phyloP scores from a whole-genome alignment of 2,797 vertebrate genomes.

The Dendrocincla fuliginosa region DNA sequence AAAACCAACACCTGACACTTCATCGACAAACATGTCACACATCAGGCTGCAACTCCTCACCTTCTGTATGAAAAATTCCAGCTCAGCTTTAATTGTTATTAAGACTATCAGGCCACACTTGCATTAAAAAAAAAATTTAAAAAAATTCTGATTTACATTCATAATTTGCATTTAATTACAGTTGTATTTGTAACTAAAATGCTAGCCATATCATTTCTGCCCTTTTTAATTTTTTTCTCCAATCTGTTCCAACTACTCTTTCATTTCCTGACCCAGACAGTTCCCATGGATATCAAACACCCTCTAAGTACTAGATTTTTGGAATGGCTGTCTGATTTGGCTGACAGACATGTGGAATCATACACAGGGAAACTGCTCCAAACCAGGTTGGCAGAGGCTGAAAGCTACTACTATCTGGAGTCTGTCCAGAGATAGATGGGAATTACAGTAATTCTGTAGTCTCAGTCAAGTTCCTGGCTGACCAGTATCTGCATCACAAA shows the following conservation, averaged over 20 bases:
- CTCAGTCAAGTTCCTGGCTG: constrained; percentile 37
- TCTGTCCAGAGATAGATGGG: constrained; percentile 43
- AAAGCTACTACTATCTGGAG: constrained; percentile 38
- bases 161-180: neutral
- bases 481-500: constrained; percentile 53
- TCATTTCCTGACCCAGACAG: neutral
- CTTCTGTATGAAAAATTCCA: neutral
- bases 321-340: constrained; percentile 10
- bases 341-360: constrained; percentile 13
- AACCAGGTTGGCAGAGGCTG: constrained; percentile 43
- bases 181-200: neutral
- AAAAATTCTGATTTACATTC: neutral
- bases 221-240: fast-evolving
- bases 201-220: neutral
- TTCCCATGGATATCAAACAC: constrained; percentile 27
- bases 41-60: neutral
- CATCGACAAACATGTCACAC: neutral
- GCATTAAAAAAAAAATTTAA: neutral
- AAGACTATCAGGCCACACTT: neutral
- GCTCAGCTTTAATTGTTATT: neutral
- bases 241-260: neutral
- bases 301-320: constrained; percentile 1
- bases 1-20: neutral
- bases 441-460: constrained; percentile 35
- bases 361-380: constrained; percentile 14